Base-by-base conservation (phyloP, 2,113 vertebrate genomes). In the Silurus glanis region DNA sequence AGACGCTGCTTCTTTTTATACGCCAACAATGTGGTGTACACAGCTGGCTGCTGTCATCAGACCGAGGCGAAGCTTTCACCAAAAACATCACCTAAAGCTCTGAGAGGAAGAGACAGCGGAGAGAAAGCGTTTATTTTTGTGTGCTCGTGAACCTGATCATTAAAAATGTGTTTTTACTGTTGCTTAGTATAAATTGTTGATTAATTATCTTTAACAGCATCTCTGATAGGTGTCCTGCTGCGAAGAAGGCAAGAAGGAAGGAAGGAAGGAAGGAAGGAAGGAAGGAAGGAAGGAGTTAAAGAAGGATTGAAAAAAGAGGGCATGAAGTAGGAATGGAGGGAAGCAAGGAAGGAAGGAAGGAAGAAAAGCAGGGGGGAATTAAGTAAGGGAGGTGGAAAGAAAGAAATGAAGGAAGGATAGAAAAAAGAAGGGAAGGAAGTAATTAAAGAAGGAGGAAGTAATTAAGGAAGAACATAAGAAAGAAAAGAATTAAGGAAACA, bases 111-210 rank as follows among this genome's bases (percentile, higher is more conserved):
- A 9, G 49, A 23, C 12, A 23, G 28, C 9, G 9, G 45, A 25
- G 47, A 64, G 47, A 76, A n/a, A 19, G 45, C 19, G 1, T 55
- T 53, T 19, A 14, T 14, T 55, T 69, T 74, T 53, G n/a, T 74
- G 23, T 45, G 16, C 7, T 69, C 21, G 7, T 13, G 7, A n/a
- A 53, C 0, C 62, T 67, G 12, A 23, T 28, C 8, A n/a, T 67
- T 67, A 23, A 78, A 74, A 13, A 80, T 71, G 71, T 83, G 82
- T 81, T 71, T 83, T 75, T 72, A 9, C 80, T 5, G 71, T 49
- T 21, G 45, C 6, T 47, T 47, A 49, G 37, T 4, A 17, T 45
- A 6, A 25, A 4, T 13, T 66, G 23, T 25, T 45, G 13, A 17
- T 69, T 19, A 7, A 2, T 71, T 45, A 17, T 71, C 16, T 47